phyloP scores from a whole-genome alignment of 92 coral and sea anemone species.

The Epizoanthus fatuus region DNA sequence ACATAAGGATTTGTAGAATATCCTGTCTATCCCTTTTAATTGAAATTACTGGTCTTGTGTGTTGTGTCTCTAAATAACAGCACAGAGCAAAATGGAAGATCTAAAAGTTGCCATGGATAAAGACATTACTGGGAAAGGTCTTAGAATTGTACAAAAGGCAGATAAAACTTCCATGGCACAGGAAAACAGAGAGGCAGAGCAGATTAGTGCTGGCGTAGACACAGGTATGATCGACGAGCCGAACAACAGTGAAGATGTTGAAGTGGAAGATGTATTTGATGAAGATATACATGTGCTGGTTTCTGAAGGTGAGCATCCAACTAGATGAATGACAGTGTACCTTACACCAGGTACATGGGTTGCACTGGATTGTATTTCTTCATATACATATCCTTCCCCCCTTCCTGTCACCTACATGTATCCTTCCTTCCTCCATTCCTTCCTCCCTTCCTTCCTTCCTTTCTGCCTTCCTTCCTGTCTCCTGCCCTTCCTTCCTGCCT shows the following conservation, averaged over 20 bases:
- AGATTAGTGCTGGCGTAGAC: not conserved
- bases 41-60: too few relatives aligned
- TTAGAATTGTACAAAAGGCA: not conserved
- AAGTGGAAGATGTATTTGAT: constrained; percentile 62
- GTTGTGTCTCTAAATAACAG: not conserved
- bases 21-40: too few relatives aligned
- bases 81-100: constrained; percentile 21
- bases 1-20: too few relatives aligned
- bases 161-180: not conserved
- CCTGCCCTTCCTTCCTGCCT: too few relatives aligned
- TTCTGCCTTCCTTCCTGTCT: too few relatives aligned
- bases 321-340: not conserved
- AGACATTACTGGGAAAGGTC: constrained; percentile 1
- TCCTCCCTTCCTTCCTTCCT: too few relatives aligned
- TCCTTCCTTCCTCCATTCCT: too few relatives aligned
- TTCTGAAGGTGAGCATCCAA: constrained; percentile 37
- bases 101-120: constrained; percentile 33
- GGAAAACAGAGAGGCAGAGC: constrained; percentile 25
- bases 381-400: too few relatives aligned
- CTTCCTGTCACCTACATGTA: too few relatives aligned
- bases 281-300: constrained; percentile 57
- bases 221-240: constrained; percentile 35
- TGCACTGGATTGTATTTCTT: too few relatives aligned
- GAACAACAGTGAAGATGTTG: constrained; percentile 52
- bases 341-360: not conserved